Conservation (phyloP, 2,113 vertebrate genomes). For the Python bivittatus region DNA sequence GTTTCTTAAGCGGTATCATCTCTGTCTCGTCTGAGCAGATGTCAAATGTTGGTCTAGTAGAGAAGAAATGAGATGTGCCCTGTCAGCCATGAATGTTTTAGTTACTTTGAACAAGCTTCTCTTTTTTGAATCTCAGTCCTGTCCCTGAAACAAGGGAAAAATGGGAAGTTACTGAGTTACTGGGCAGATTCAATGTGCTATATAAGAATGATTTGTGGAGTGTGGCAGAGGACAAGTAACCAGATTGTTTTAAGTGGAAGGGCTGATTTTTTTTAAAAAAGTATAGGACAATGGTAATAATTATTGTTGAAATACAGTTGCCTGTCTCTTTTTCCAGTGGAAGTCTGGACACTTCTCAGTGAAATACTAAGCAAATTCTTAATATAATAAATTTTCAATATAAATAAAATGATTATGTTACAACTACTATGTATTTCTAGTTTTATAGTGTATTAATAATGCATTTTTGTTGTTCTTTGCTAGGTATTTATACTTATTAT, state of each 20-base stretch:
- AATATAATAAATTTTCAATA: not conserved
- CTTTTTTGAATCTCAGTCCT: not conserved
- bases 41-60: not conserved
- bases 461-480: constrained; percentile 18
- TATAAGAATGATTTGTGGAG: not conserved
- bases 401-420: not conserved
- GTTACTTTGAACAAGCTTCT: not conserved
- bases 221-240: not conserved
- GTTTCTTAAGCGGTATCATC: not conserved
- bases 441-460: not conserved
- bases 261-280: not conserved
- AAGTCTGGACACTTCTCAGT: not conserved
- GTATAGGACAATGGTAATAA: too few species aligned
- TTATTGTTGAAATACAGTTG: not conserved
- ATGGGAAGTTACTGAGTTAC: not conserved
- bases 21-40: not conserved
- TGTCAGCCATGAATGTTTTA: not conserved
- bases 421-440: not conserved
- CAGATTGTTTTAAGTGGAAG: not conserved
- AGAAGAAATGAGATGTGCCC: not conserved
- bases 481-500: constrained; percentile 94
- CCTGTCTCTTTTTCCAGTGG: not conserved
- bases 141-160: not conserved
- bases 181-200: not conserved
- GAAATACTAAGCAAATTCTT: not conserved